These are phyloP conservation scores for Zaprionus bogoriensis DNA, from an alignment of 2,888 invertebrate species.

Conservation along the genomic window DNA sequence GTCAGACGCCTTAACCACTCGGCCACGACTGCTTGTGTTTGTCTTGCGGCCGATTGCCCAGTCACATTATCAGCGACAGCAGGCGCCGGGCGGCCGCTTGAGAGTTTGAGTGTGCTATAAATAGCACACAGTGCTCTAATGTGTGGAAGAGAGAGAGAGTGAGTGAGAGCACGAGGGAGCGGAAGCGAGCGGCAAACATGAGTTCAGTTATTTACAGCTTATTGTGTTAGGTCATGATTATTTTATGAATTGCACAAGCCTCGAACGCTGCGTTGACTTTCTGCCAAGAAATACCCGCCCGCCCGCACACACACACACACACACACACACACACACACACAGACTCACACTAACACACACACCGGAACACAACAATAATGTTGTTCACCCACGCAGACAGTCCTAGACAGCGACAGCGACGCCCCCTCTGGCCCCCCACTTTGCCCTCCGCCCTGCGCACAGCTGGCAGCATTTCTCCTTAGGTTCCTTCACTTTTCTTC, in stretches of 20 bases:
- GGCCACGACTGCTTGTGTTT: conserved; percentile 82
- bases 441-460: neutral
- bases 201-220: conserved; percentile 53
- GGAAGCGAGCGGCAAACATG: neutral
- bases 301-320: conserved; percentile 5
- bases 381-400: conserved; percentile 41
- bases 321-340: conserved; percentile 8
- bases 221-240: conserved; percentile 73
- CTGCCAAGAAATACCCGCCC: conserved; percentile 27
- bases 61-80: neutral
- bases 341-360: too few relatives aligned
- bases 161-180: too few relatives aligned
- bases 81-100: neutral
- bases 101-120: conserved; percentile 11
- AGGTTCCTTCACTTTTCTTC: conserved; percentile 19
- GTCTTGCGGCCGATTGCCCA: neutral
- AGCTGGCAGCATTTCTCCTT: conserved; percentile 21
- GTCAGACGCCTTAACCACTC: conserved; percentile 84
- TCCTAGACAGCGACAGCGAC: too few relatives aligned
- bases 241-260: conserved; percentile 57
- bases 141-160: neutral
- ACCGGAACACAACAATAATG: neutral
- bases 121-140: neutral
- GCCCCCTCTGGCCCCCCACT: neutral
- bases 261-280: conserved; percentile 50